Conservation (phyloP, 2,113 vertebrate species). For the Myxocyprinus asiaticus region DNA sequence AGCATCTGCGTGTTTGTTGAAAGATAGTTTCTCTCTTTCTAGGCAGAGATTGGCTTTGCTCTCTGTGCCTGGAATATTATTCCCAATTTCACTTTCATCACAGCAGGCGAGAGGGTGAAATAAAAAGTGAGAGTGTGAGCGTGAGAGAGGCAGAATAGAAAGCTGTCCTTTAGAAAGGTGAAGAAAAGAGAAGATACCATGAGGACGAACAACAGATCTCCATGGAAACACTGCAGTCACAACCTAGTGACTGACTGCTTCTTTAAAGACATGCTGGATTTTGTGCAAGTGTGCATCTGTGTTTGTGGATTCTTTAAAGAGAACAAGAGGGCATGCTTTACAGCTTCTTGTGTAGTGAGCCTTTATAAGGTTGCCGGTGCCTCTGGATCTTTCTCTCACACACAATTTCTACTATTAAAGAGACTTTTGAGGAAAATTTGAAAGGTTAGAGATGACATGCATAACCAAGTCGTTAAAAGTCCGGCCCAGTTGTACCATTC, state of each 20-base stretch:
- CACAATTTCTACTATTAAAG: neutral
- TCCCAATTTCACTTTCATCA: slow-evolving; percentile 16
- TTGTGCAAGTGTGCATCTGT: neutral
- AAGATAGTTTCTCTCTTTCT: neutral
- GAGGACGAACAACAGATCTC: slow-evolving; percentile 66
- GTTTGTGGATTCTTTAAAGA: too few relatives aligned
- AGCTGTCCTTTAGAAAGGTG: slow-evolving; percentile 48
- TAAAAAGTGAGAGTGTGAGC: neutral
- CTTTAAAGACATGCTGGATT: slow-evolving; percentile 46
- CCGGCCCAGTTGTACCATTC: neutral
- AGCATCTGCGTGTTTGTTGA: slow-evolving; percentile 6
- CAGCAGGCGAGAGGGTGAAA: neutral
- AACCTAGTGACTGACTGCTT: slow-evolving; percentile 34
- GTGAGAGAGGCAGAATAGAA: slow-evolving; percentile 20
- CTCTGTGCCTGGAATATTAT: slow-evolving; percentile 16
- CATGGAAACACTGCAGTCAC: slow-evolving; percentile 69
- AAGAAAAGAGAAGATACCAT: slow-evolving; percentile 38
- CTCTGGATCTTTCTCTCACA: neutral
- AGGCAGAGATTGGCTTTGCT: slow-evolving; percentile 3
- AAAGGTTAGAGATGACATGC: slow-evolving; percentile 46
- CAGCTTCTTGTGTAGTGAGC: slow-evolving; percentile 17
- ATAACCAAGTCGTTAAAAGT: slow-evolving; percentile 37
- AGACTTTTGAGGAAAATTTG: neutral
- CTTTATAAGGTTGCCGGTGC: neutral
- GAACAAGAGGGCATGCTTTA: slow-evolving; percentile 8